Evolutionary conservation across 2,113 vertebrate species (phyloP), one percentile per base, ranked within the genome.

Genomic region (Oryzias curvinotus): DNA sequence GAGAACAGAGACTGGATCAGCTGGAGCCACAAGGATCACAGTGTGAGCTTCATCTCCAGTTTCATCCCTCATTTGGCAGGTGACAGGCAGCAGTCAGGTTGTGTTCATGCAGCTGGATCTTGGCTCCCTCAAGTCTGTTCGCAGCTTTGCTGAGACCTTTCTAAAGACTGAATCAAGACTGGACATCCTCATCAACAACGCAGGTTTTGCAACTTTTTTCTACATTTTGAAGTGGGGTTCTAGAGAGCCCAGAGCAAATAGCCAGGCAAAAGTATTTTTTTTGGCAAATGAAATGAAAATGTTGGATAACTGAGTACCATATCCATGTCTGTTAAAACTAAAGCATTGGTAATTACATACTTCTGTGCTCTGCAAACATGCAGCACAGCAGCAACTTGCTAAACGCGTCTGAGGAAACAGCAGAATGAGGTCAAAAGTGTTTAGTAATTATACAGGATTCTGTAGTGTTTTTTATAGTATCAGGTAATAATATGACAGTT

Each of bases 151-250:
- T 21, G 84, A 92, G 61, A 64, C 81, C 49, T 95, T 98, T 84
- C 90, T 97, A 65, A 91, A 73, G 73, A 91, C 89, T 2, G 95
- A 97, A 62, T 90, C 93, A 8, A 91, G 88, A 58, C 89, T 98
- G 68, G 94, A 98, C 83, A 78, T 98, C 64, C 95, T 98, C 53
- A 91, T 97, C 88, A 96, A 98, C 90, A 98, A 97, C 0, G 95
- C 96, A 18, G 96, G 96, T 96, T 7, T 50, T 28, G 36, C 25
- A 25, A 21, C 17, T 47, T 6, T n/a, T 1, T 5, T 14, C 8
- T 6, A 3, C 12, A 23, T 1, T 15, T 4, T 4, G 7, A 4
- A 44, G 1, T 15, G 16, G 12, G 44, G 14, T 45, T 12, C 36
- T 7, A 17, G 2, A 45, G 16, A 45, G 3, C 44, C 8, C 5